Percentiles rank a stretch among this genome's conserved stretches.
These are phyloP conservation scores for Ophraella communa DNA, from an alignment of 2,888 invertebrate species.

Conservation along the genomic window DNA sequence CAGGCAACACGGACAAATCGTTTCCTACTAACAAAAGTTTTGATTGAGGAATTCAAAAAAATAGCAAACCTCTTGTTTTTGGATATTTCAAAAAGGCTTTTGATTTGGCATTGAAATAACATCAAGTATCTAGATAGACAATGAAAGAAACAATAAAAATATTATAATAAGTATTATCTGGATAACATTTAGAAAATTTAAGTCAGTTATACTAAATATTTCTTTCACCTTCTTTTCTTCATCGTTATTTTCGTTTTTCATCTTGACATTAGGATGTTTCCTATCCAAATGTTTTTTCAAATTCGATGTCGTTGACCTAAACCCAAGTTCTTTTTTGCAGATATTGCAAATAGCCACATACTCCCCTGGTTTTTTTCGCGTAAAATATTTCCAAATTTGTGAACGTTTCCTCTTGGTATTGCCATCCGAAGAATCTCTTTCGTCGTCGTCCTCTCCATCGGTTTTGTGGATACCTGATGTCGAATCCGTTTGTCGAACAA, in stretches of 20 bases:
- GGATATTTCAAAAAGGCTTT: too few species aligned
- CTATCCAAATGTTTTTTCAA: constrained; percentile 22
- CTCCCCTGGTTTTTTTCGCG: constrained; percentile 12
- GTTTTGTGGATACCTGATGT: background rate
- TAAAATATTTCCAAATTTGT: constrained; percentile 23
- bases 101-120: too few species aligned
- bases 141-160: too few species aligned
- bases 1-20: too few species aligned
- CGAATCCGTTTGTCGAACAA: background rate
- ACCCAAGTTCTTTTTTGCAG: constrained; percentile 21
- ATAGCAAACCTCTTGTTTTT: too few species aligned
- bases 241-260: constrained; percentile 4
- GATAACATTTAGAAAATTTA: too few species aligned
- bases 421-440: constrained; percentile 1
- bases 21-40: too few species aligned
- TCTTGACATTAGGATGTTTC: constrained; percentile 13
- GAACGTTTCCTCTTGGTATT: constrained; percentile 13
- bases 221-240: constrained; percentile 4
- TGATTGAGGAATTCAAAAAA: too few species aligned
- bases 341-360: constrained; percentile 16
- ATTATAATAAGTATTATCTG: too few species aligned
- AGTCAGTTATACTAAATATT: too few species aligned
- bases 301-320: constrained; percentile 14
- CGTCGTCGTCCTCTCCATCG: background rate
- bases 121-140: too few species aligned